A percentile compares a stretch with the other conserved stretches of the same genome.
Conservation (phyloP, 1,140 invertebrate genomes). For the Hyposmocoma kahamanoa region DNA sequence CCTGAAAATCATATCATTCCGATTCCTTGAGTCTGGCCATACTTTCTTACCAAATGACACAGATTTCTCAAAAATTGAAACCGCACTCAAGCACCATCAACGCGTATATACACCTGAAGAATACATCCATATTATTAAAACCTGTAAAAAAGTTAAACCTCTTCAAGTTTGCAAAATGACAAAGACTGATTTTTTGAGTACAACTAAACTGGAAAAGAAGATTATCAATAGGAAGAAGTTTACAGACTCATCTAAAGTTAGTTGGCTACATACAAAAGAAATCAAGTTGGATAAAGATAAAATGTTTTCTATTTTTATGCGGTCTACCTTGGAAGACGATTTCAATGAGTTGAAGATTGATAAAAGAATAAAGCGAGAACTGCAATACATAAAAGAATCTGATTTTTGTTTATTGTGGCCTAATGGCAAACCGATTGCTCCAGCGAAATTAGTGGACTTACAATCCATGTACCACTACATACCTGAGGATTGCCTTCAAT, state of each 20-base stretch:
- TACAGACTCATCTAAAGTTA: neutral
- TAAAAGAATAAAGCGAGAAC: neutral
- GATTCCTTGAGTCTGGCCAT: slow-evolving; percentile 30
- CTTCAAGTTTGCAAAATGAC: slow-evolving; percentile 5
- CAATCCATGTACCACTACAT: neutral
- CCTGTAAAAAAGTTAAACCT: slow-evolving; percentile 23
- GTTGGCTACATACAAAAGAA: slow-evolving; percentile 1
- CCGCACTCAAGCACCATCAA: slow-evolving; percentile 28
- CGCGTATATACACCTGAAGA: slow-evolving; percentile 27
- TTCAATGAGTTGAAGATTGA: neutral
- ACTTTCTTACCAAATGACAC: slow-evolving; percentile 35
- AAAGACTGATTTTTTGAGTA: slow-evolving; percentile 1
- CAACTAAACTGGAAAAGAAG: neutral
- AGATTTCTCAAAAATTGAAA: slow-evolving; percentile 40
- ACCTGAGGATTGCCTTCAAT: neutral
- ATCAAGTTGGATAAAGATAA: slow-evolving; percentile 45
- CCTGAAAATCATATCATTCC: slow-evolving; percentile 20
- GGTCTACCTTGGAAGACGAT: neutral
- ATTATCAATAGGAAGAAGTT: slow-evolving; percentile 5
- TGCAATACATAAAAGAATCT: neutral
- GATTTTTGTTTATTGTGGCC: neutral
- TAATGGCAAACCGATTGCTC: neutral
- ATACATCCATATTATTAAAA: slow-evolving; percentile 30
- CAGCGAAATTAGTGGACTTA: neutral
- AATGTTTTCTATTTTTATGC: slow-evolving; percentile 30